These are phyloP conservation scores for Hetaerina americana DNA, from an alignment of 1,140 invertebrate species.

Conservation along the genomic window DNA sequence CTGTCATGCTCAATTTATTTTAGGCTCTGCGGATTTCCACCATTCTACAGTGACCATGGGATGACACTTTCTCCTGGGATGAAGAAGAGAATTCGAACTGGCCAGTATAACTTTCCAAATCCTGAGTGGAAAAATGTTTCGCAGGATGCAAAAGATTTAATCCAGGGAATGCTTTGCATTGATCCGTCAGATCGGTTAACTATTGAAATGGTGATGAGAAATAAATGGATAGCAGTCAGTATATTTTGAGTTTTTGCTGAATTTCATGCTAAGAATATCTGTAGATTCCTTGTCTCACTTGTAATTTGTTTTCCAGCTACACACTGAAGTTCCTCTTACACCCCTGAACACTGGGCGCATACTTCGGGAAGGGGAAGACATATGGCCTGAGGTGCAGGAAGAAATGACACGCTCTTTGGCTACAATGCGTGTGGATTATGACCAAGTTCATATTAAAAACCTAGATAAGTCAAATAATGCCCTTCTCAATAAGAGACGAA, in stretches of 20 bases:
- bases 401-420: slow-evolving; percentile 95
- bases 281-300: no score
- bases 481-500: slow-evolving; percentile 69
- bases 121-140: slow-evolving; percentile 95
- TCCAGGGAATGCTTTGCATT: slow-evolving; percentile 83
- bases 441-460: slow-evolving; percentile 78
- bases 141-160: slow-evolving; percentile 87
- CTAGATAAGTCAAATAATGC: slow-evolving; percentile 84
- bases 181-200: slow-evolving; percentile 78
- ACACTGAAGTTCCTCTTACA: slow-evolving; percentile 81
- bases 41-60: slow-evolving; percentile 95
- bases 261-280: no score
- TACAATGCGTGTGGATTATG: slow-evolving; percentile 93
- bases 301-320: slow-evolving; percentile 43
- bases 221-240: slow-evolving; percentile 81
- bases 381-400: slow-evolving; percentile 94
- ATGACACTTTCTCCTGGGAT: slow-evolving; percentile 97
- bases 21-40: slow-evolving; percentile 92
- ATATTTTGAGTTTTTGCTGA: neutral
- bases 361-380: slow-evolving; percentile 76
- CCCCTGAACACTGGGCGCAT: slow-evolving; percentile 80
- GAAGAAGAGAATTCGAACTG: slow-evolving; percentile 92
- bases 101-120: slow-evolving; percentile 92
- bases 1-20: slow-evolving; percentile 22
- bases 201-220: slow-evolving; percentile 81